Conservation (phyloP, 2,113 vertebrate genomes). For the Paedocypris sp. region DNA sequence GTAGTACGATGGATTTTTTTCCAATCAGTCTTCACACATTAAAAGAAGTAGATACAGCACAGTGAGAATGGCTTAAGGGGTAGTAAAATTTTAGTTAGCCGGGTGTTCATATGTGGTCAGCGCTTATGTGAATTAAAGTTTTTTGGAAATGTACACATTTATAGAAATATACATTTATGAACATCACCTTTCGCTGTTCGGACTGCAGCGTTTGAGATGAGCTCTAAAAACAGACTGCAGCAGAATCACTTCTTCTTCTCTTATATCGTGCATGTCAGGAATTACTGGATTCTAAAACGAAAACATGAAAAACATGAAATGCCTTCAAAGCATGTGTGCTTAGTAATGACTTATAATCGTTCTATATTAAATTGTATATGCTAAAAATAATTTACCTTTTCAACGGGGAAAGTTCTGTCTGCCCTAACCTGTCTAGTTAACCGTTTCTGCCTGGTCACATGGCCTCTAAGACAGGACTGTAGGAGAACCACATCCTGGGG, state of each 20-base stretch:
- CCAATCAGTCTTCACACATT: too few species aligned
- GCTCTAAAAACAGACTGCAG: slow-evolving; percentile 77
- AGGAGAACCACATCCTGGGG: slow-evolving; percentile 59
- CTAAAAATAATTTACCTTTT: neutral
- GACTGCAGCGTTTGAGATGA: slow-evolving; percentile 58
- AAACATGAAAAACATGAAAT: too few species aligned
- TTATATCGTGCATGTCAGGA: slow-evolving; percentile 26
- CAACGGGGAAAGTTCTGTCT: neutral
- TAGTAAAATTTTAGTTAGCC: too few species aligned
- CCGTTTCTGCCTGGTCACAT: slow-evolving; percentile 56
- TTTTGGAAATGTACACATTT: neutral
- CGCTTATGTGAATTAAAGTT: too few species aligned
- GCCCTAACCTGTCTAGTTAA: slow-evolving; percentile 35
- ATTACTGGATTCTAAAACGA: slow-evolving; percentile 14
- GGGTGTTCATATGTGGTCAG: too few species aligned
- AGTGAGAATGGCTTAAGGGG: too few species aligned
- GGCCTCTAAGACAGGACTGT: slow-evolving; percentile 71
- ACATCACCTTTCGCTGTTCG: slow-evolving; percentile 56
- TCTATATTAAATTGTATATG: too few species aligned
- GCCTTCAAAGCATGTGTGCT: too few species aligned
- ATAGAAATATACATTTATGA: neutral
- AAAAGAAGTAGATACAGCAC: too few species aligned
- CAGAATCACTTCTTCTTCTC: slow-evolving; percentile 49
- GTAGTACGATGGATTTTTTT: too few species aligned
- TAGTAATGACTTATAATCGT: too few species aligned